A percentile compares a stretch with the other conserved stretches of the same genome.
Conservation (phyloP, 1,140 invertebrate species). For the Macrobrachium rosenbergii region DNA sequence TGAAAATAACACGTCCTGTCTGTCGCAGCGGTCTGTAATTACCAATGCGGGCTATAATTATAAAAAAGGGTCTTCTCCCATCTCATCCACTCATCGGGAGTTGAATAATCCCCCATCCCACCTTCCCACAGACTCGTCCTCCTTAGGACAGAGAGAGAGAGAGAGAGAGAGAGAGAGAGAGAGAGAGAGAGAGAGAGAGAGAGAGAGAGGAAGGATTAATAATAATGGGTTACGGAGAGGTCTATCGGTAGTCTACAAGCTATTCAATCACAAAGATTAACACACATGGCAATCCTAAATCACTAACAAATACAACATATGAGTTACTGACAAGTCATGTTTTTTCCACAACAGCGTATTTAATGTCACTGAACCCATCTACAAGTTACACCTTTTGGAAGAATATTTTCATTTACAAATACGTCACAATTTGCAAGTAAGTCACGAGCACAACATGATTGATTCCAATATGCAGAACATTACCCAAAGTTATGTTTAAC, state of each 20-base stretch:
- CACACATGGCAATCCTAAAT: no score
- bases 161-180: background rate
- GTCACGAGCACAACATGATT: no score
- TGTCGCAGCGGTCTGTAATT: conserved; percentile 36
- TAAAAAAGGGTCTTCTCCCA: background rate
- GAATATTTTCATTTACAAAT: no score
- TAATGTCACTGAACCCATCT: no score
- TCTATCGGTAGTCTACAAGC: background rate
- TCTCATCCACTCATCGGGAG: background rate
- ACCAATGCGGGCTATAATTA: conserved; percentile 36
- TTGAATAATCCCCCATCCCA: background rate
- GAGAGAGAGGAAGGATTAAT: background rate
- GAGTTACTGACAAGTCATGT: no score
- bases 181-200: background rate
- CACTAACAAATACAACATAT: no score
- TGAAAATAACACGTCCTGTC: conserved; percentile 28
- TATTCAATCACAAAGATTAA: no score
- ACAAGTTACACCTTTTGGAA: no score
- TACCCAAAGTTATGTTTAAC: no score
- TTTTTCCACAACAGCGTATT: no score
- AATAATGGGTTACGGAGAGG: background rate
- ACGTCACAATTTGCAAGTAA: no score
- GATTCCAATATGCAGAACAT: no score
- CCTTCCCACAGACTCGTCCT: background rate
- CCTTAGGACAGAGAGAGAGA: background rate